Evolutionary conservation across 2,888 invertebrate genomes (phyloP).

Genomic region (Hesperia comma): DNA sequence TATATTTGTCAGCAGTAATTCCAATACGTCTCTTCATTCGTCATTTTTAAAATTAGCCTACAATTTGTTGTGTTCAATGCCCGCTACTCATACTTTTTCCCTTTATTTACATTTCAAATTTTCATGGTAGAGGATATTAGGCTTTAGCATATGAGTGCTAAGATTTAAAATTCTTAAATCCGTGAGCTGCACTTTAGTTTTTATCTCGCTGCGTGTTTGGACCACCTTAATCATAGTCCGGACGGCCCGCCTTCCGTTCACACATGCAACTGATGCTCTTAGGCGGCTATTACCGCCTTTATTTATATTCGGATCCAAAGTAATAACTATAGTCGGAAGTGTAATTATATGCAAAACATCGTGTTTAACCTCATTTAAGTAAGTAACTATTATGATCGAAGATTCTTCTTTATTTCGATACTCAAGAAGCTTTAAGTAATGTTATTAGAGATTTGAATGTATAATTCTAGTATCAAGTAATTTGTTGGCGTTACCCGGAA

Average conservation of each 20-base stretch:
- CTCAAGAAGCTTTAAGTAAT: slow-evolving; percentile 6
- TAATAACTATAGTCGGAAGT: slow-evolving; percentile 32
- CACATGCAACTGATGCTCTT: slow-evolving; percentile 33
- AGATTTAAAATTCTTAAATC: slow-evolving; percentile 6
- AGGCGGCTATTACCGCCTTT: slow-evolving; percentile 34
- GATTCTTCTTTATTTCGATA: slow-evolving; percentile 9
- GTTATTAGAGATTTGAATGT: slow-evolving; percentile 10
- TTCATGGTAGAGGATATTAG: neutral
- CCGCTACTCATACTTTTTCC: slow-evolving; percentile 24
- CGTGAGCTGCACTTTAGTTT: slow-evolving; percentile 25
- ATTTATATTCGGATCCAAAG: slow-evolving; percentile 28
- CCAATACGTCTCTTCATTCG: slow-evolving; percentile 22
- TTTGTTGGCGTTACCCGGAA: slow-evolving; percentile 24
- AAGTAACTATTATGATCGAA: slow-evolving; percentile 11
- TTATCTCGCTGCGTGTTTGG: slow-evolving; percentile 33
- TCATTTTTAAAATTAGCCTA: slow-evolving; percentile 37
- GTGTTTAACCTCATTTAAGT: slow-evolving; percentile 33
- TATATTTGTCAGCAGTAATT: slow-evolving; percentile 30
- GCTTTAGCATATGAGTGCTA: slow-evolving; percentile 5
- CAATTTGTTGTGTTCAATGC: slow-evolving; percentile 30
- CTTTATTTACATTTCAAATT: slow-evolving; percentile 28
- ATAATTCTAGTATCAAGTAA: slow-evolving; percentile 13
- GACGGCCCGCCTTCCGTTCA: slow-evolving; percentile 35
- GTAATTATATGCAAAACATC: slow-evolving; percentile 30
- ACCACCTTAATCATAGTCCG: slow-evolving; percentile 36